Base-by-base conservation (phyloP, 2,797 vertebrate genomes). In the Petrocephalus schoutedeni region DNA sequence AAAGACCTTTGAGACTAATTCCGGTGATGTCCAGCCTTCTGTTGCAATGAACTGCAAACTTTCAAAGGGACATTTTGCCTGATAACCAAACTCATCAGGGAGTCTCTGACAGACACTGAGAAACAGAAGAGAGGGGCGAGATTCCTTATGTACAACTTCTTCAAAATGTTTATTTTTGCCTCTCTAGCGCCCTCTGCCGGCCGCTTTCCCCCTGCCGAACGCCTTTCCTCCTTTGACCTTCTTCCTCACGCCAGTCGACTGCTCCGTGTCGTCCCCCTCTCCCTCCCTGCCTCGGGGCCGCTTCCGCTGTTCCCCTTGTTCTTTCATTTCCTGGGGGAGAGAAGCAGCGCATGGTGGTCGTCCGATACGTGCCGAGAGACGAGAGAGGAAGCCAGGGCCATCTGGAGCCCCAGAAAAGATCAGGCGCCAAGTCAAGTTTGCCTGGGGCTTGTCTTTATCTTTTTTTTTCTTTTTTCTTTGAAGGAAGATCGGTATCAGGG, bases 241-340 rank as follows among this genome's bases (percentile, higher is more conserved):
- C 89, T 95, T 96, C 91, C 95, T 94, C 87, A 96, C 95, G 0
- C 95, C 95, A 0, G 93, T 96, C 0, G 94, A 93, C 89, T 96
- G 94, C 51, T 96, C 95, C 0, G 93, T 94, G 84, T 96, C 95
- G 0, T 96, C 95, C 0, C 91, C 87, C 0, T 94, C 95, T 92
- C 95, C 95, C 0, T 93, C 93, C 3, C 94, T 94, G n/a, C 95
- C 94, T 89, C 91, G 94, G 0, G 94, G 91, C 6, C 97, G 94
- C 61, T 97, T 99, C 94, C 93, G 96, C 91, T 98, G 98, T 80
- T 98, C 97, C 4, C 95, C 96, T 7, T 97, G 96, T 90, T 99
- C 98, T 89, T 97, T 96, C 93, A 99, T 94, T 93, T 99, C 97
- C 98, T 99, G 92, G 86, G 88, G 89, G 85, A 87, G 58, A 90